These are phyloP conservation scores for Pseudorectes ferrugineus DNA, from an alignment of 2,113 vertebrate species.

Conservation along the genomic window DNA sequence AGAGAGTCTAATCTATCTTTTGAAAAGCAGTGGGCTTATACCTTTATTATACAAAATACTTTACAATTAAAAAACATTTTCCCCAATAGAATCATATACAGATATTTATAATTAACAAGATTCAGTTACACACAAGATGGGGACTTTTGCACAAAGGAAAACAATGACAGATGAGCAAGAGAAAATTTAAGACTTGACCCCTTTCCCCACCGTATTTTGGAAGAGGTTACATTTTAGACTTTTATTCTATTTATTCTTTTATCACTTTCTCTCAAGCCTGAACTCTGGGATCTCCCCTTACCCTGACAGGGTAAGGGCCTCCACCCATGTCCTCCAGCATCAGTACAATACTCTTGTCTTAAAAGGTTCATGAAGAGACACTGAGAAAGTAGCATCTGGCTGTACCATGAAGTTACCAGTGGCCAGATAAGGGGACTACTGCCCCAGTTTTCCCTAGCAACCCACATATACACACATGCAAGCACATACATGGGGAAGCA, in stretches of 20 bases:
- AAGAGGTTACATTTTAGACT: background rate
- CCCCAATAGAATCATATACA: conserved; percentile 62
- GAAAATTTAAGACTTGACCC: conserved; percentile 45
- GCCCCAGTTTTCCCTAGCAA: background rate
- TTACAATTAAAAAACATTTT: conserved; percentile 70
- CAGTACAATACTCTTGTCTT: background rate
- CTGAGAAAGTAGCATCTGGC: background rate
- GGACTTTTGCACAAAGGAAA: background rate
- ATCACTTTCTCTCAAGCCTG: background rate
- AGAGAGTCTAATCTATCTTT: background rate
- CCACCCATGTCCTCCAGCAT: background rate
- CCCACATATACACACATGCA: conserved; percentile 8
- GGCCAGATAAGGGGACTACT: background rate
- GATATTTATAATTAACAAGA: conserved; percentile 68
- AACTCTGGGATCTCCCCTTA: background rate
- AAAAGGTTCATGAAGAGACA: background rate
- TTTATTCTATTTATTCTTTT: too few species aligned
- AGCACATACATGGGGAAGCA: background rate
- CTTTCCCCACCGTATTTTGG: background rate
- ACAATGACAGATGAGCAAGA: background rate
- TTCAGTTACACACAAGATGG: conserved; percentile 28
- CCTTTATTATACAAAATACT: conserved; percentile 69
- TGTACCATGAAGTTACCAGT: background rate
- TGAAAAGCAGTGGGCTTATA: background rate
- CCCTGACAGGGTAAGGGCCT: background rate